Base-by-base conservation (phyloP, 2,888 invertebrate genomes). In the Hyles lineata region DNA sequence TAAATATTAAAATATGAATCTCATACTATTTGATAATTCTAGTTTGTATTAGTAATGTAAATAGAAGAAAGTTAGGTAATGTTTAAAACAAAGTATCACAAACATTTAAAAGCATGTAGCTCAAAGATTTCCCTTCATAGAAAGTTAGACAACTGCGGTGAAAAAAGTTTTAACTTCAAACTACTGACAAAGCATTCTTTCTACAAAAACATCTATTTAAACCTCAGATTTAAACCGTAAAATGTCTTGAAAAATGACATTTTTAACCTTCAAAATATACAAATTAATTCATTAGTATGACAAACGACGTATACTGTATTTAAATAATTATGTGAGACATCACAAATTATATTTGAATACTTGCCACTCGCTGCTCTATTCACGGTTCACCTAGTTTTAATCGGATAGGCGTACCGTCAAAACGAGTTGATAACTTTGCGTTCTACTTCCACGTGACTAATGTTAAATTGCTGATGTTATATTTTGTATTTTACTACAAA, bases 71-170 rank as follows among this genome's bases (percentile, higher is more conserved):
- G 67, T 23, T 17, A 23, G 50, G 23, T 43, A 67, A 50, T 50
- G 50, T 11, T 35, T 35, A 5, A 43, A 43, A 50, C 21, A 63
- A 67, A 67, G 23, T 67, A 67, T 50, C 15, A 50, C 50, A 67
- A 50, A 50, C 50, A 9, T 67, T 67, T 23, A 67, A 50, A 43
- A 67, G 23, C 23, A 50, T 50, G 21, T 17, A 23, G 17, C 23
- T 50, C 50, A 43, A 15, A 67, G 17, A 67, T 67, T 67, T 50
- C 67, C 23, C 67, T 67, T 67, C 9, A 43, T n/a, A 23, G 67
- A 67, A 67, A 67, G 67, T 67, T 17, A 25, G 7, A 63, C 52
- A 55, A 55, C 19, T 19, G n/a, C n/a, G 52, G 17, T 11, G 50
- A 43, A 67, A 43, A 50, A 4, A 50, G 43, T 67, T 50, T 43